A percentile compares a stretch with the other conserved stretches of the same genome.
Conservation (phyloP, 2,797 vertebrate genomes). For the Melanotaenia parkinsoni region DNA sequence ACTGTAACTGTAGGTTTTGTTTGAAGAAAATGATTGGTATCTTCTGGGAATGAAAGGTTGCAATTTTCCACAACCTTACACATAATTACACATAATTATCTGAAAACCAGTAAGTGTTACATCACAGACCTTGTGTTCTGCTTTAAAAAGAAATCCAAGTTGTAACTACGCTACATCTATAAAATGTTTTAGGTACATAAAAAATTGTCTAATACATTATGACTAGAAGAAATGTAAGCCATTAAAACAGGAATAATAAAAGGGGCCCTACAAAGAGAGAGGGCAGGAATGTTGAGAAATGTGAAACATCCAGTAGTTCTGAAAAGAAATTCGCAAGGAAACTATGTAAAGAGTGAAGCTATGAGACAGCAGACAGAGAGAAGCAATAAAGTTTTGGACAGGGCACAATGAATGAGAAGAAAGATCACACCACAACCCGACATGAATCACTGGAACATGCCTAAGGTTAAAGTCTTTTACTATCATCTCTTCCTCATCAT, state of each 20-base stretch:
- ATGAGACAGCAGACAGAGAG: slow-evolving; percentile 49
- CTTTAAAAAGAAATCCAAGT: slow-evolving; percentile 15
- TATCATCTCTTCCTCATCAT: slow-evolving; percentile 17
- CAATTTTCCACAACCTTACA: slow-evolving; percentile 20
- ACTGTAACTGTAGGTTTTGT: slow-evolving; percentile 14
- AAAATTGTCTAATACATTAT: slow-evolving; percentile 14
- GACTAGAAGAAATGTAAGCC: slow-evolving; percentile 7
- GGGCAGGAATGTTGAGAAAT: slow-evolving; percentile 20
- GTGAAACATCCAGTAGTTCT: slow-evolving; percentile 36
- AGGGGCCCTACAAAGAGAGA: slow-evolving; percentile 32
- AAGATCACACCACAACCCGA: slow-evolving; percentile 37
- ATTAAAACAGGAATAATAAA: slow-evolving; percentile 2
- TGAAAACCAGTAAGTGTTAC: slow-evolving; percentile 17
- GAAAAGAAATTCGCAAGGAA: slow-evolving; percentile 39
- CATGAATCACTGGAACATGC: slow-evolving; percentile 41
- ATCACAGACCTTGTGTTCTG: slow-evolving; percentile 20
- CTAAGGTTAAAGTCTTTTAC: slow-evolving; percentile 40
- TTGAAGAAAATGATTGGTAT: slow-evolving; percentile 15
- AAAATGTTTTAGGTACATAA: slow-evolving; percentile 24
- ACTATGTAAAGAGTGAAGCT: slow-evolving; percentile 31
- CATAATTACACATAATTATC: slow-evolving; percentile 31
- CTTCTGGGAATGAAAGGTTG: slow-evolving; percentile 17
- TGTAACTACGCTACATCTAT: slow-evolving; percentile 3
- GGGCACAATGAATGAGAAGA: slow-evolving; percentile 31
- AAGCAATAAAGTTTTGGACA: slow-evolving; percentile 38